These are phyloP conservation scores for Eidolon helvum DNA, from an alignment of 2,113 vertebrate species.

Conservation along the genomic window DNA sequence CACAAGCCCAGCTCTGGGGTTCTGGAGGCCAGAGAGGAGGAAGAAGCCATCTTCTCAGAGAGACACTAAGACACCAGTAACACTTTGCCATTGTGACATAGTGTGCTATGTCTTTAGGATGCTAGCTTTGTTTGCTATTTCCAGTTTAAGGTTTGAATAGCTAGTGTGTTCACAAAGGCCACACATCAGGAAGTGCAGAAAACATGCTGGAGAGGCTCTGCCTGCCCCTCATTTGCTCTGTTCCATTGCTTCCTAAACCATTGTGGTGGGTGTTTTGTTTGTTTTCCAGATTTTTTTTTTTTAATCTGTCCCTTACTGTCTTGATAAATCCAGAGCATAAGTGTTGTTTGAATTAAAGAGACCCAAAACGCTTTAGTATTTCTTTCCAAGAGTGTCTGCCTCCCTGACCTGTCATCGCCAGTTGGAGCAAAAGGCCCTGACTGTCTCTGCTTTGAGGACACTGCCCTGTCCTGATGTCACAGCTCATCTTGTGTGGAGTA, in stretches of 20 bases:
- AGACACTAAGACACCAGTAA: background rate
- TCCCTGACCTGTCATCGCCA: background rate
- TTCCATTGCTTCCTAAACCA: background rate
- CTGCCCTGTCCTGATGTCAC: background rate
- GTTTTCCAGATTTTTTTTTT: background rate
- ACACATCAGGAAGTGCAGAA: slow-evolving; percentile 3
- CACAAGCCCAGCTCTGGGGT: background rate
- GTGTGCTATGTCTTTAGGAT: background rate
- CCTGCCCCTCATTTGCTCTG: background rate
- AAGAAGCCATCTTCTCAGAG: background rate
- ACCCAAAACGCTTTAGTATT: background rate
- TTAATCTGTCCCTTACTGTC: background rate
- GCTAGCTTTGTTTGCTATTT: slow-evolving; percentile 18
- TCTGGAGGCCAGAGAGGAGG: background rate
- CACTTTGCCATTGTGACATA: background rate
- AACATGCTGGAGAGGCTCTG: background rate
- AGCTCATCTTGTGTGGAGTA: background rate
- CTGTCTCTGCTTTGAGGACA: background rate
- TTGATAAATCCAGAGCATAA: slow-evolving; percentile 27
- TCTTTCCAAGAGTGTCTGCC: background rate
- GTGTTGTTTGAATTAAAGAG: slow-evolving; percentile 25
- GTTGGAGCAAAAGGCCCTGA: background rate
- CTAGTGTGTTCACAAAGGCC: background rate
- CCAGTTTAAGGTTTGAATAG: slow-evolving; percentile 10
- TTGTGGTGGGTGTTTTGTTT: slow-evolving; percentile 8